Base-by-base conservation (phyloP, 2,113 vertebrate genomes). In the Rostratula benghalensis region DNA sequence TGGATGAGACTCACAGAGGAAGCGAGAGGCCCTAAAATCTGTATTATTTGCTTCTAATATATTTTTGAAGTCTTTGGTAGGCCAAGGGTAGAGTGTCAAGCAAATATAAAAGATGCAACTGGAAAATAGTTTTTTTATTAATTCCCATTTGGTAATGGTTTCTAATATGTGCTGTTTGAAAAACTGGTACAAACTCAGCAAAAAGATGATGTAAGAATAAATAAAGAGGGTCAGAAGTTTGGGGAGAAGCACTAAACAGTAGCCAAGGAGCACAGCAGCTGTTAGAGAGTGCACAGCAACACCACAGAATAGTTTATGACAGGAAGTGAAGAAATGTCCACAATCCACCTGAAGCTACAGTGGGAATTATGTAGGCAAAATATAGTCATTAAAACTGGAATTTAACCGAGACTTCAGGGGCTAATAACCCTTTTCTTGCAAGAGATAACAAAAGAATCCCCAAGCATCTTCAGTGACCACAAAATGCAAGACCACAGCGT, bases 361-460 rank as follows among this genome's bases (percentile, higher is more conserved):
- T 79, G 41, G 89, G 94, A 95, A 93, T 91, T 87, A 85, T 61
- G n/a, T 28, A 93, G 94, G 91, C 86, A 95, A 95, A 94, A 92
- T 85, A 88, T 50, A 94, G 94, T 96, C 95, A 96, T 95, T 93
- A 96, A 95, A 94, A 91, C 4, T 95, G 94, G 94, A 94, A 94
- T 77, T 70, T 46, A 77, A 94, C 95, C 91, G 95, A 92, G 83
- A 94, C 95, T 95, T 93, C 89, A 89, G 86, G 89, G 94, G 77
- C 95, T 95, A 97, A 96, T 96, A 97, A 96, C 50, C 83, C 57
- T 90, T 83, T 84, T 87, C 74, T 96, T 97, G 68, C 84, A 84
- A 82, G 78, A 96, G 83, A 94, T 64, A 94, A 69, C 37, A 94
- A 89, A 96, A 86, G 92, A 83, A 48, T 91, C 74, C 82, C 85